Conservation (phyloP, 2,113 vertebrate genomes). For the Lampris megalopsis region DNA sequence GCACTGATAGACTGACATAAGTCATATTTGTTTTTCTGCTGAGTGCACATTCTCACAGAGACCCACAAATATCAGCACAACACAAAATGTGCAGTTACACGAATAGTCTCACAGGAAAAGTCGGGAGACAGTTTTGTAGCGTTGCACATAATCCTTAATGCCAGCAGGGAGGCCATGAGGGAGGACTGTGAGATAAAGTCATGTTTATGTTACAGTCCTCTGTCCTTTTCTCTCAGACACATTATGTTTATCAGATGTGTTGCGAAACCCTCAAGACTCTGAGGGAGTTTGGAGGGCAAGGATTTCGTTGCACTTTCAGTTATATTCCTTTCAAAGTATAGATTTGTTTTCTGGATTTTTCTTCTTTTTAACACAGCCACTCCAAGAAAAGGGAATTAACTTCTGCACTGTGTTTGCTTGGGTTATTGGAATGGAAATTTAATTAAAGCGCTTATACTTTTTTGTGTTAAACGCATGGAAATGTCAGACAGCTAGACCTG, state of each 20-base stretch:
- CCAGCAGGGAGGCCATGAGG: slow-evolving; percentile 28
- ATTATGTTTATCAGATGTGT: slow-evolving; percentile 53
- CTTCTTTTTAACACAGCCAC: background rate
- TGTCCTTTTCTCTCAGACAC: slow-evolving; percentile 52
- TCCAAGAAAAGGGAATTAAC: no score
- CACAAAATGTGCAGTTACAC: background rate
- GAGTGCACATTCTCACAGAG: no score
- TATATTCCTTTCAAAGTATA: background rate
- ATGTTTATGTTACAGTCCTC: slow-evolving; percentile 54
- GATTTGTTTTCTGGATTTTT: background rate
- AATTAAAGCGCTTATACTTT: no score
- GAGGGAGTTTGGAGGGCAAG: slow-evolving; percentile 6
- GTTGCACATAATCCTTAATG: slow-evolving; percentile 38
- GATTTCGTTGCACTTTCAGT: slow-evolving; percentile 3
- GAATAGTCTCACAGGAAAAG: slow-evolving; percentile 51
- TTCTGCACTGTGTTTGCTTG: no score
- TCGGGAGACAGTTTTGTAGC: slow-evolving; percentile 7
- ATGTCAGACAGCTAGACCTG: background rate
- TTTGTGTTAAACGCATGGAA: background rate
- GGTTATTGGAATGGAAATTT: background rate
- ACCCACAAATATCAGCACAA: background rate
- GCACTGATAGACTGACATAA: no score
- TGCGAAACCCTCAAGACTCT: slow-evolving; percentile 40
- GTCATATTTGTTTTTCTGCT: no score
- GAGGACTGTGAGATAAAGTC: slow-evolving; percentile 38